phyloP scores from a whole-genome alignment of 1,140 invertebrate species.

The Intoshia linei region DNA sequence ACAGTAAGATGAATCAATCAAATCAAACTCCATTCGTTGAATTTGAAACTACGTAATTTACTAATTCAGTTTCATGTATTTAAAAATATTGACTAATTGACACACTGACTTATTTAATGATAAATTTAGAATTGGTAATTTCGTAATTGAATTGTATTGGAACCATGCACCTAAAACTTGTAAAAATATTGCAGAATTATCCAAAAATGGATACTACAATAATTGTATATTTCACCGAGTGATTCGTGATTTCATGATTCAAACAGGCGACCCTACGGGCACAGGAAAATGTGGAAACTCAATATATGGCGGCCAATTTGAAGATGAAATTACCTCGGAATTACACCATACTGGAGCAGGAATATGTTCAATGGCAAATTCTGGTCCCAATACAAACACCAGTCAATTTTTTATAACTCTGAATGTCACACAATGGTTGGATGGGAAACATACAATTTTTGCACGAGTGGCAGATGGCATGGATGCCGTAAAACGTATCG shows the following conservation, averaged over 20 bases:
- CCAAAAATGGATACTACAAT: conserved; percentile 66
- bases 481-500: conserved; percentile 54
- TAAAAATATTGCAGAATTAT: conserved; percentile 68
- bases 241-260: conserved; percentile 86
- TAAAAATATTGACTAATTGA: not conserved
- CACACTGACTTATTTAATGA: not conserved
- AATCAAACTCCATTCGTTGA: not conserved
- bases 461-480: conserved; percentile 53
- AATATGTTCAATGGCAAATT: conserved; percentile 62
- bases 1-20: not conserved
- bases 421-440: conserved; percentile 75
- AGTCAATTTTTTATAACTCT: conserved; percentile 92
- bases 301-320: conserved; percentile 66
- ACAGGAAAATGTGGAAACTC: conserved; percentile 64
- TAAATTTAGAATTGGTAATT: conserved; percentile 48
- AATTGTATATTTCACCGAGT: conserved; percentile 76
- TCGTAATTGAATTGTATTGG: conserved; percentile 74
- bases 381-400: conserved; percentile 72
- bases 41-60: not conserved
- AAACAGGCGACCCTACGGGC: conserved; percentile 48
- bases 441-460: conserved; percentile 85
- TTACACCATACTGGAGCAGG: conserved; percentile 63
- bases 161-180: conserved; percentile 77
- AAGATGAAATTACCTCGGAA: conserved; percentile 70
- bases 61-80: not conserved